Evolutionary conservation across 1,140 invertebrate species (phyloP), one percentile per base, ranked within the genome.

Genomic region (Drosophila biarmipes): DNA sequence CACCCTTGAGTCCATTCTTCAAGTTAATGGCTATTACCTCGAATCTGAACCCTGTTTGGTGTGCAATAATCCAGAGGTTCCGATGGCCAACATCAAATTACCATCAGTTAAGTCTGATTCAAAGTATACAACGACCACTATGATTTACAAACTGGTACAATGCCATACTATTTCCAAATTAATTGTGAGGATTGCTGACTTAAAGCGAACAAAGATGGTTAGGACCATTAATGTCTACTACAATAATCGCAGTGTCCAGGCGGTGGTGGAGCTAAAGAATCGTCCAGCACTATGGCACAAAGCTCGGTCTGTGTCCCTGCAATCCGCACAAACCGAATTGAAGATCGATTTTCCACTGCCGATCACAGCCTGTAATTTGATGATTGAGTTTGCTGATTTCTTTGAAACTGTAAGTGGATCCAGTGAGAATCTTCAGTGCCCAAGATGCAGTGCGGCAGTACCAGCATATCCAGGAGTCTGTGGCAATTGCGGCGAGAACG

Each of bases 361-460:
- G 0, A 99, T 99, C 43, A 96, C 98, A 1, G 98, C 98, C 0
- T 99, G 98, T 86, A 99, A 99, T 93, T 93, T 99, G n/a, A 99
- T 99, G 97, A 97, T 99, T 90, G 98, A 99, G 91, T 99, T 99
- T 93, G 96, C 97, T 0, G 98, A 99, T 89, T 99, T 99, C 92
- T 99, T 98, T 90, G 98, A 99, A 90, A 98, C 91, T 96, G 92
- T 95, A 94, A 82, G 96, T 95, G 92, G 96, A 93, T 52, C 95
- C 74, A 95, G 97, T 56, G 98, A 99, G 93, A 99, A 97, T 6
- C 93, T 99, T 10, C 98, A 99, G 91, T 99, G 98, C 92, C 98
- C 98, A 0, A 94, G 98, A 6, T 99, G 98, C 91, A 98, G 97
- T 67, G 97, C 98, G 6, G 98, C 97, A 5, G 97, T 99, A 0